Base-by-base conservation (phyloP, 2,888 invertebrate species). In the Lasioglossum figueresi region DNA sequence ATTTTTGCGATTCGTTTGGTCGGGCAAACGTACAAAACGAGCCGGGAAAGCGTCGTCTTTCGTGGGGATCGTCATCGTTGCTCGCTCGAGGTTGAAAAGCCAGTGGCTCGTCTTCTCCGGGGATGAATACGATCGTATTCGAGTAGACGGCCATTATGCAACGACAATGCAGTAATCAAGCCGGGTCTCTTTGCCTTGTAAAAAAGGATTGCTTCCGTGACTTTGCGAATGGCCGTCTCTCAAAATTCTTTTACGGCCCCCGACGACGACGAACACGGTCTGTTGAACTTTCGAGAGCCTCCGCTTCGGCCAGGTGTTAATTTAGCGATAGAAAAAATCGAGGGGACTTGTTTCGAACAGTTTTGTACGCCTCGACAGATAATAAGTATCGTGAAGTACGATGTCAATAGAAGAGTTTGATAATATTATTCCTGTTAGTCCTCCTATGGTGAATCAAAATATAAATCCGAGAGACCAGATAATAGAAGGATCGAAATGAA, bases 111-210 rank as follows among this genome's bases (percentile, higher is more conserved):
- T 81, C 78, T 78, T 76, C 14, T 34, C 52, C 48, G 4, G 16
- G 40, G 52, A 83, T 82, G 83, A 85, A 85, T 83, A 77, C 83
- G 79, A 80, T 84, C 79, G 82, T 45, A 68, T 87, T 59, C 63
- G 68, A 80, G 82, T 72, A 31, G 59, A 70, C 80, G 72, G 73
- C 76, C 56, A 88, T 87, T 90, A 87, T 85, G 66, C 83, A 75
- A 68, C 75, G 78, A 88, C 90, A 89, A 91, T 91, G 75, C 83
- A 43, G 88, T 86, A 91, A 91, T 91, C 91, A 90, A 83, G 79
- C 75, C 31, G 83, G 78, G 84, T 77, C 77, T 75, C 80, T 85
- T 82, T 80, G 79, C 82, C 85, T 74, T 76, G 66, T 56, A 90
- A 75, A 81, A 84, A 80, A 76, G 80, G 79, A 83, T 88, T 68